Percentiles rank a stretch among this genome's conserved stretches.
phyloP scores from a whole-genome alignment of 2,797 vertebrate genomes.

The Rhinoraja longicauda region DNA sequence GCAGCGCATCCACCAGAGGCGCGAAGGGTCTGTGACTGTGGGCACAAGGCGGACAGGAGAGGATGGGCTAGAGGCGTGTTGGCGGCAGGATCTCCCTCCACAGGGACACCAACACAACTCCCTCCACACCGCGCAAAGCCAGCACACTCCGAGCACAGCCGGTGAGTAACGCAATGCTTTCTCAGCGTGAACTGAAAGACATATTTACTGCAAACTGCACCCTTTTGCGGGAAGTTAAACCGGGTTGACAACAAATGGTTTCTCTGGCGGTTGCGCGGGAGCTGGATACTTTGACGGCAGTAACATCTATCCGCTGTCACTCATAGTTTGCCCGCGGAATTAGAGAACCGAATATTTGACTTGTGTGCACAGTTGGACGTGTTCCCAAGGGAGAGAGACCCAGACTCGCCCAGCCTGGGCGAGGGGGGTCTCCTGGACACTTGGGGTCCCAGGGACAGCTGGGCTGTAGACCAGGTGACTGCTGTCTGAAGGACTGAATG shows the following conservation, averaged over 20 bases:
- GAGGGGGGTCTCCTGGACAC: background rate
- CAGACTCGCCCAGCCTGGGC: no score
- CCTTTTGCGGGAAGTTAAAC: background rate
- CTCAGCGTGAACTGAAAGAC: no score
- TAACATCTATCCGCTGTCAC: background rate
- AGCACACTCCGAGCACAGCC: background rate
- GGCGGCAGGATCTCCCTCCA: background rate
- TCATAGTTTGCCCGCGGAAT: background rate
- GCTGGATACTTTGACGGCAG: background rate
- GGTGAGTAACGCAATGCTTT: background rate
- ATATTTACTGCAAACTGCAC: background rate
- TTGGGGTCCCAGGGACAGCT: background rate
- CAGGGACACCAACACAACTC: background rate
- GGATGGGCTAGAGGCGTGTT: no score
- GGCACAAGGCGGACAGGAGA: background rate
- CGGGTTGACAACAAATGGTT: background rate
- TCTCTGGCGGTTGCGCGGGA: background rate
- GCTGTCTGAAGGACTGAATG: conserved; percentile 15
- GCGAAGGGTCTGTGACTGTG: background rate
- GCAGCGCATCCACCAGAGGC: background rate
- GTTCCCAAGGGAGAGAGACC: no score
- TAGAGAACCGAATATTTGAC: background rate
- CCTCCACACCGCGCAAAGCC: background rate
- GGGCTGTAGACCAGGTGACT: background rate
- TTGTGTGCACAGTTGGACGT: no score